These are phyloP conservation scores for Etheostoma cragini DNA, from an alignment of 2,113 vertebrate genomes.

Conservation along the genomic window DNA sequence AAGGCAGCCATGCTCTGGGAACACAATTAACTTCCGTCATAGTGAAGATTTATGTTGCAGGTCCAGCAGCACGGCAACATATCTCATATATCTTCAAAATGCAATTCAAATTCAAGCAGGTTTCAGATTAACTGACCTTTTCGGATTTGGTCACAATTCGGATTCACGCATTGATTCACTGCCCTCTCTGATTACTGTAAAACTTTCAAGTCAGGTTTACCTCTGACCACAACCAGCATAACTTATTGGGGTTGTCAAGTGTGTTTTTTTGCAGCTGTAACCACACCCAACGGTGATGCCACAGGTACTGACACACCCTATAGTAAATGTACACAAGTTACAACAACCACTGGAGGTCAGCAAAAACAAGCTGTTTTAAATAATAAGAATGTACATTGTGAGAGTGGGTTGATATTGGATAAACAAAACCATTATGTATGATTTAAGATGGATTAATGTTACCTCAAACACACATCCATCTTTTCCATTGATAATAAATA, in stretches of 20 bases:
- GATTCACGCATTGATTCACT: too few species aligned
- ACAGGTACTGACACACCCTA: neutral
- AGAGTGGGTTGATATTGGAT: neutral
- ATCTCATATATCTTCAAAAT: slow-evolving; percentile 5
- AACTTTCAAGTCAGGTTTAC: neutral
- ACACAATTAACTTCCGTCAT: slow-evolving; percentile 43
- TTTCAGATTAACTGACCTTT: neutral
- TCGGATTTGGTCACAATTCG: neutral
- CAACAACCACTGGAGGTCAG: neutral
- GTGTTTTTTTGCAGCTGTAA: neutral
- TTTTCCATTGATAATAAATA: neutral
- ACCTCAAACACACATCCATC: neutral
- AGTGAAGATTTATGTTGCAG: slow-evolving; percentile 39
- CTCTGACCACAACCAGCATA: neutral
- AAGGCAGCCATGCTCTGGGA: slow-evolving; percentile 31
- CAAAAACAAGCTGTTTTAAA: neutral
- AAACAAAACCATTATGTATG: neutral
- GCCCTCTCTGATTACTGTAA: too few species aligned
- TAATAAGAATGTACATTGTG: neutral
- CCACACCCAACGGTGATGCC: neutral
- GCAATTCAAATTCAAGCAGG: neutral
- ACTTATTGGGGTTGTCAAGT: too few species aligned
- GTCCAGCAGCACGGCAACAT: neutral
- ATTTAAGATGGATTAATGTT: too few species aligned
- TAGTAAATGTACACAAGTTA: neutral